Evolutionary conservation across 2,888 invertebrate genomes (phyloP).

Genomic region (Crocallis elinguaria): DNA sequence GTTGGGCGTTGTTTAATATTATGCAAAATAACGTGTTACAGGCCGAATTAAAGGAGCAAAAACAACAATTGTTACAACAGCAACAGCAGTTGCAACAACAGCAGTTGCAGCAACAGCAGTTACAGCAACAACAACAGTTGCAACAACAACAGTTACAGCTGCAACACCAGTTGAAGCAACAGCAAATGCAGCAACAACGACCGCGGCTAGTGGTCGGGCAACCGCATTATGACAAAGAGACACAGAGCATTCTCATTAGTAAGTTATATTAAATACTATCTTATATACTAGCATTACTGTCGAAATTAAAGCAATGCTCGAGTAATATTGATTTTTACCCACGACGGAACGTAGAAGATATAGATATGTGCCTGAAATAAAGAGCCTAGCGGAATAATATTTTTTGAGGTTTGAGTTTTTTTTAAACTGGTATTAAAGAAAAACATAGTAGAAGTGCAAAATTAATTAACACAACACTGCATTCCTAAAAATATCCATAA

Average conservation of each 20-base stretch:
- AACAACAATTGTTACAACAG: slow-evolving; percentile 25
- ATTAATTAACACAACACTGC: too few relatives aligned
- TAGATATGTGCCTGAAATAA: too few relatives aligned
- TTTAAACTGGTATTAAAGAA: too few relatives aligned
- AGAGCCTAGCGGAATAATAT: too few relatives aligned
- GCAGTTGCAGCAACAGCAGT: slow-evolving; percentile 33
- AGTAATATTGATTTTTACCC: too few relatives aligned
- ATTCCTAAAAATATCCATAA: too few relatives aligned
- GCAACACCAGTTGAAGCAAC: slow-evolving; percentile 18
- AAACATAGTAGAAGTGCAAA: too few relatives aligned
- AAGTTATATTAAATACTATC: slow-evolving; percentile 31
- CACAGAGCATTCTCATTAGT: slow-evolving; percentile 46
- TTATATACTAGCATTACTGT: too few relatives aligned
- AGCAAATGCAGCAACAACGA: slow-evolving; percentile 15
- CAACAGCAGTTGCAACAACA: slow-evolving; percentile 28
- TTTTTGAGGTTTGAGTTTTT: too few relatives aligned
- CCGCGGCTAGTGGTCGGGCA: slow-evolving; percentile 32
- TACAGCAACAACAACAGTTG: slow-evolving; percentile 38
- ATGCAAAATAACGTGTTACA: slow-evolving; percentile 7
- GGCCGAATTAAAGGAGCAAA: slow-evolving; percentile 34
- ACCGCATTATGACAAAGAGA: slow-evolving; percentile 26
- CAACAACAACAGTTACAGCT: slow-evolving; percentile 36
- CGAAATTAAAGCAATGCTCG: too few relatives aligned
- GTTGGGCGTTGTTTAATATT: background rate
- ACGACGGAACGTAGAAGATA: too few relatives aligned